Conservation (phyloP, 2,797 vertebrate species). For the Aythya fuligula region DNA sequence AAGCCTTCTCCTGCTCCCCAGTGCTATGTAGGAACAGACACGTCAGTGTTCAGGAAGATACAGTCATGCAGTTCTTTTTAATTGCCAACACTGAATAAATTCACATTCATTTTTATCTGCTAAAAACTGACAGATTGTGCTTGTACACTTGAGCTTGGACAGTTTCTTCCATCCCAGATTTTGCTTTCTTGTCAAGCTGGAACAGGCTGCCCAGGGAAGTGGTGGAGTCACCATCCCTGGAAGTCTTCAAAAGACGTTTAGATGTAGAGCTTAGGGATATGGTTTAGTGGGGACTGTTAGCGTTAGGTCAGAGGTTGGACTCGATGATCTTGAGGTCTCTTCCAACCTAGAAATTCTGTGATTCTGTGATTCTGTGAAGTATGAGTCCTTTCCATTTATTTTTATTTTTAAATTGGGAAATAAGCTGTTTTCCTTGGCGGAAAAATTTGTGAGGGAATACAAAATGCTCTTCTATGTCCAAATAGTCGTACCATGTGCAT, state of each 20-base stretch:
- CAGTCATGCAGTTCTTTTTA: not conserved
- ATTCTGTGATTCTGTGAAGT: not conserved
- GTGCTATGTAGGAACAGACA: not conserved
- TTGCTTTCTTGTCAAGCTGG: not conserved
- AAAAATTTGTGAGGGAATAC: not conserved
- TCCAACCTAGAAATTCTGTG: too few species aligned
- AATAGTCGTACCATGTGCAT: not conserved
- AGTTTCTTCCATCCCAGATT: not conserved
- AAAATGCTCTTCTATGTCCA: not conserved
- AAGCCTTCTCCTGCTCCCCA: not conserved
- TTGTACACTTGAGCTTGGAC: not conserved
- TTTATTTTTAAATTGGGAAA: not conserved
- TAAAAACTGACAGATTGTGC: slow-evolving; percentile 1
- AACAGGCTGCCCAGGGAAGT: not conserved
- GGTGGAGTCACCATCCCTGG: too few species aligned
- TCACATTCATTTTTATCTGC: not conserved
- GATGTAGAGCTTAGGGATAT: too few species aligned
- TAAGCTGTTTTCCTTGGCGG: not conserved
- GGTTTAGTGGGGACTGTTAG: too few species aligned
- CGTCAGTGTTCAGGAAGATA: not conserved
- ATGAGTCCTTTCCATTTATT: not conserved
- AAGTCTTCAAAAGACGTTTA: too few species aligned
- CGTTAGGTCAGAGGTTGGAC: too few species aligned
- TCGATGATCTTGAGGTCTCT: too few species aligned
- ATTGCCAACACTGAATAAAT: slow-evolving; percentile 53